Conservation (phyloP, 1,140 invertebrate species). For the Calephelis nemesis region DNA sequence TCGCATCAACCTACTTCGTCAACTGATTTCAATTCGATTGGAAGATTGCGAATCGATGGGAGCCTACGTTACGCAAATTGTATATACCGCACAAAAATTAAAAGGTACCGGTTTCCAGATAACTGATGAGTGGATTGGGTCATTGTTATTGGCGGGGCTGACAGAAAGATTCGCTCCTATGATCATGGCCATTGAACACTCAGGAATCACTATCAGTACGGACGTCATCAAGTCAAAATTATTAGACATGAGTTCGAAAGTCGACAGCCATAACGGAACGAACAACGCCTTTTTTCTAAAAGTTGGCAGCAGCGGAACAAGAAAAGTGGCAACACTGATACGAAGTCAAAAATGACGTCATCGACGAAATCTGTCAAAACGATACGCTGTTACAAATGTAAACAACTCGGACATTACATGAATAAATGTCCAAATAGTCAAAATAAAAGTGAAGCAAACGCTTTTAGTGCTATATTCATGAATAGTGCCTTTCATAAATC, state of each 20-base stretch:
- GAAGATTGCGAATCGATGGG: conserved; percentile 32
- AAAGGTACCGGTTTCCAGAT: conserved; percentile 25
- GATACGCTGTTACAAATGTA: conserved; percentile 32
- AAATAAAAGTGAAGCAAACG: conserved; percentile 22
- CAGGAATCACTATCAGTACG: conserved; percentile 27
- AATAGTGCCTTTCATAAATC: conserved; percentile 19
- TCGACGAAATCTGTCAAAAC: conserved; percentile 24
- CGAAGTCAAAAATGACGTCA: conserved; percentile 18
- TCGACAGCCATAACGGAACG: conserved; percentile 20
- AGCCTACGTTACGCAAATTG: conserved; percentile 28
- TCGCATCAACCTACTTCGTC: conserved; percentile 28
- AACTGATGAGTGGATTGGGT: conserved; percentile 27
- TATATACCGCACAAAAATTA: conserved; percentile 31
- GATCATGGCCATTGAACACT: conserved; percentile 37
- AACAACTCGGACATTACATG: conserved; percentile 33
- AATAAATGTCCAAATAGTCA: conserved; percentile 30
- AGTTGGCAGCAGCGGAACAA: conserved; percentile 22
- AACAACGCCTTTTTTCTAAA: conserved; percentile 28
- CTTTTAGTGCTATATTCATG: conserved; percentile 33
- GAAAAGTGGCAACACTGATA: conserved; percentile 13
- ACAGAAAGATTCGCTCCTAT: conserved; percentile 29
- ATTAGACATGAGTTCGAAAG: conserved; percentile 31
- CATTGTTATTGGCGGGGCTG: conserved; percentile 5
- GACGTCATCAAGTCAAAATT: conserved; percentile 32
- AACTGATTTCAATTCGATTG: conserved; percentile 26